A percentile compares a stretch with the other conserved stretches of the same genome.
Conservation (phyloP, 2,888 invertebrate species). For the Noctua comes region DNA sequence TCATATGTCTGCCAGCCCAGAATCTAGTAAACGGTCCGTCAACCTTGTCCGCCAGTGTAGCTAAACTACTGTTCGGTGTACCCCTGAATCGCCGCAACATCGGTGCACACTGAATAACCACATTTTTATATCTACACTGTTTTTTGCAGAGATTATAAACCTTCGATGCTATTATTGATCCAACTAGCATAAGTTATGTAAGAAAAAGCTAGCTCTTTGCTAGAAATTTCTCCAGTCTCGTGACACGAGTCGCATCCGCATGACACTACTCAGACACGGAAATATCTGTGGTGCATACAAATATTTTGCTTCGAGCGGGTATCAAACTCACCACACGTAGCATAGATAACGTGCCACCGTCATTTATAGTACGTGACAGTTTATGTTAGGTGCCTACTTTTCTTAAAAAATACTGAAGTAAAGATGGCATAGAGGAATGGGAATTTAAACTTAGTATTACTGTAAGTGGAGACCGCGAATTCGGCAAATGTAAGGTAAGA, state of each 20-base stretch:
- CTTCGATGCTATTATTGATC: neutral
- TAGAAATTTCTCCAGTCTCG: neutral
- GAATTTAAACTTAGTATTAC: neutral
- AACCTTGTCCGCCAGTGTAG: no score
- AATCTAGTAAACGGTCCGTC: no score
- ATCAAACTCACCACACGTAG: neutral
- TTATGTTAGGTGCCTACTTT: neutral
- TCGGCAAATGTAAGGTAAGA: neutral
- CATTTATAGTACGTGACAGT: neutral
- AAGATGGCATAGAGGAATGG: neutral
- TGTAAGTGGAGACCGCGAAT: neutral
- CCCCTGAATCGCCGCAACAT: no score
- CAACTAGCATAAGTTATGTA: neutral
- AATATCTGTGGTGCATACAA: conserved; percentile 3
- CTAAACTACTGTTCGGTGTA: no score
- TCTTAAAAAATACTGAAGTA: neutral
- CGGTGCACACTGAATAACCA: neutral
- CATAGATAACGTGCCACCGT: neutral
- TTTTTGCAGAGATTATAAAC: neutral
- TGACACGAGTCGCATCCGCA: neutral
- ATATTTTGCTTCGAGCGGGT: neutral
- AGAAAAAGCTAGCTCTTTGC: neutral
- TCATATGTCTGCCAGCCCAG: no score
- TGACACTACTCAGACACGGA: neutral
- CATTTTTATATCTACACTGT: neutral